Evolutionary conservation across 2,888 invertebrate species (phyloP).

Genomic region (Helleia helle): DNA sequence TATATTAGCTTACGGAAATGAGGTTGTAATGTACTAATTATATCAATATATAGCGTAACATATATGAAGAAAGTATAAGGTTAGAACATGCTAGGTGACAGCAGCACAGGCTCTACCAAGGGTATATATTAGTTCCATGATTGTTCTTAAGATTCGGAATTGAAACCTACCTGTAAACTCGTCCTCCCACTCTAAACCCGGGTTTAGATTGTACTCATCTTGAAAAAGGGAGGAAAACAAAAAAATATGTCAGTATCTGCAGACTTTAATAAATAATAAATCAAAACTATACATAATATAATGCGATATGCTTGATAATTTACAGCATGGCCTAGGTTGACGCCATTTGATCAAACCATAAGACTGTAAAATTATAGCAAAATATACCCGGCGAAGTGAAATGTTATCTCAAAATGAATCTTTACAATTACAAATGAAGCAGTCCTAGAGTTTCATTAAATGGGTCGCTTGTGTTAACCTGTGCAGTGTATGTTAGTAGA

Average conservation of each 20-base stretch:
- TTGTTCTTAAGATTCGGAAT: conserved; percentile 63
- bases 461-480: conserved; percentile 50
- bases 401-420: too few relatives aligned
- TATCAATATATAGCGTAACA: conserved; percentile 48
- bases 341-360: conserved; percentile 31
- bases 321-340: conserved; percentile 59
- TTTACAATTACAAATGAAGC: too few relatives aligned
- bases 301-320: conserved; percentile 60
- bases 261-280: conserved; percentile 53
- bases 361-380: conserved; percentile 25
- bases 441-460: conserved; percentile 35
- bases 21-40: conserved; percentile 24
- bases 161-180: conserved; percentile 98
- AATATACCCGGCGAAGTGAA: background rate
- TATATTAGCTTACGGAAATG: conserved; percentile 6
- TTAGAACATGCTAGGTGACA: conserved; percentile 65
- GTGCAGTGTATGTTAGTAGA: conserved; percentile 69
- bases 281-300: conserved; percentile 54
- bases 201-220: conserved; percentile 99
- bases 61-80: conserved; percentile 40
- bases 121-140: conserved; percentile 56
- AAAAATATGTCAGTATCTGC: conserved; percentile 72
- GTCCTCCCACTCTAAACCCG: conserved; percentile 99
- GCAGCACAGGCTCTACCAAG: conserved; percentile 68
- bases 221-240: conserved; percentile 82